Evolutionary conservation across 2,797 vertebrate species (phyloP), one percentile per base, ranked within the genome.

Genomic region (Enteromius fasciolatus): DNA sequence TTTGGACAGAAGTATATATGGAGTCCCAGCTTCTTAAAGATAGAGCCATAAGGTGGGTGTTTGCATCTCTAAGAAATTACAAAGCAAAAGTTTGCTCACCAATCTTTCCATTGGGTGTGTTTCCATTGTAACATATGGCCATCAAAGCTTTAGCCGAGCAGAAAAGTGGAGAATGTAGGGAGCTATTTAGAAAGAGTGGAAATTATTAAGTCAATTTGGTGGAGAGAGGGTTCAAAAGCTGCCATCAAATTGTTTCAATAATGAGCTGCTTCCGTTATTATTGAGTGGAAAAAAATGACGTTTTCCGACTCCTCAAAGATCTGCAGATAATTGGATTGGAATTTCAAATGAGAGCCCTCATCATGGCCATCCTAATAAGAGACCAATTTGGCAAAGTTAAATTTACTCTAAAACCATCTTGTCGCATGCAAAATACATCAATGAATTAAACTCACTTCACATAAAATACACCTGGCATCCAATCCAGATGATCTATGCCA

Each of bases 181-280:
- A 88, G 84, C 41, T 25, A 85, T 88, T 86, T 82, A 80, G 52
- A 84, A 80, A 59, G 86, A 89, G 78, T 86, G 85, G 85, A 85
- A 87, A 87, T 87, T 87, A 89, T 86, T 83, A 86, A 84, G 87
- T 76, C 83, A 85, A 84, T 90, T 88, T 84, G 64, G 59, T 82
- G 64, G 52, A 81, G 83, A 82, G 73, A 83, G 50, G 59, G 78
- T 89, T 91, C 39, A 90, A 92, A 89, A 83, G 85, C 84, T 80
- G 77, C 83, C 68, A 76, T 85, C 87, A 87, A 91, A 89, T 82
- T 81, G 85, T 89, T 90, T 86, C 85, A 89, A 90, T 89, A 90
- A 91, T 88, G 86, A 89, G 82, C 70, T 57, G 50, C 84, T 90
- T 92, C 88, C 90, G 86, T 83, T 78, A 84, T 57, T 83, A 79